Conservation (phyloP, 2,888 invertebrate species). For the Nasonovia ribisnigri region DNA sequence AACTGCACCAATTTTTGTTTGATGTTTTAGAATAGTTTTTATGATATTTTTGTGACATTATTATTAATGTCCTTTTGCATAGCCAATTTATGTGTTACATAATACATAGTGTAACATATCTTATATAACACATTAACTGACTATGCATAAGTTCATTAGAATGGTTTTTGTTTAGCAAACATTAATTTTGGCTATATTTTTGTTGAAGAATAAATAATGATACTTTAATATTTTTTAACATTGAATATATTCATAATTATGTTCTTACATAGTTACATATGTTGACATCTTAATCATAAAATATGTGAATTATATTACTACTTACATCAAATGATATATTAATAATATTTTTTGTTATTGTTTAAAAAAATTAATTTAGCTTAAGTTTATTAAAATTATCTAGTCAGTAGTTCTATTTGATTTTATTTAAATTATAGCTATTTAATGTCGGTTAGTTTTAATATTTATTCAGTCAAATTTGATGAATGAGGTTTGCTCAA, state of each 20-base stretch:
- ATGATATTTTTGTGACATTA: neutral
- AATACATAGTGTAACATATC: no score
- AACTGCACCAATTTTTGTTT: conserved; percentile 23
- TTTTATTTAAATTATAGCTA: conserved; percentile 7
- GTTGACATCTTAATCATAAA: neutral
- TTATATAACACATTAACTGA: no score
- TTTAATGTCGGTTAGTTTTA: conserved; percentile 22
- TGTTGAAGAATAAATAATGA: neutral
- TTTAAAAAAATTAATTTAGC: conserved; percentile 3
- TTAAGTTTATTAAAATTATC: conserved; percentile 41
- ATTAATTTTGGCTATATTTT: conserved; percentile 8
- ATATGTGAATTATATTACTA: conserved; percentile 31
- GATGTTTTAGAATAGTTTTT: conserved; percentile 32
- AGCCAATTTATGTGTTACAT: no score
- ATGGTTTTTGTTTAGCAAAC: conserved; percentile 16
- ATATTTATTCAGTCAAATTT: conserved; percentile 40
- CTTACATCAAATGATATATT: neutral
- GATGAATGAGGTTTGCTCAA: conserved; percentile 49
- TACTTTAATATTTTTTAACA: conserved; percentile 5
- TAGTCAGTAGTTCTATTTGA: conserved; percentile 49
- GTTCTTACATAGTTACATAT: neutral
- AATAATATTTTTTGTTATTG: conserved; percentile 23
- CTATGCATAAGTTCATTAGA: neutral
- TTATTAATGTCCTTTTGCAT: neutral
- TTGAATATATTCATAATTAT: conserved; percentile 4